Conservation (phyloP, 2,113 vertebrate genomes). For the Scomber scombrus region DNA sequence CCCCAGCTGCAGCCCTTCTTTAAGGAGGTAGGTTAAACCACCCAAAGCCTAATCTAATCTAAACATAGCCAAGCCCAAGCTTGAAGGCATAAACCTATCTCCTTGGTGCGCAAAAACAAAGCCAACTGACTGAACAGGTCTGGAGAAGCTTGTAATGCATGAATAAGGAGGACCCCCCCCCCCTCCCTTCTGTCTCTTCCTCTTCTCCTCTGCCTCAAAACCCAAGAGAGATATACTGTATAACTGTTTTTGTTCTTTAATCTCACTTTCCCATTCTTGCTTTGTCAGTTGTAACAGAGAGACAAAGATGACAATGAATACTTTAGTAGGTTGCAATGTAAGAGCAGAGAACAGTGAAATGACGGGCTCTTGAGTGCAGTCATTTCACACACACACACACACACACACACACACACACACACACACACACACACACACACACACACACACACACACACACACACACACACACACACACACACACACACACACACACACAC, state of each 20-base stretch:
- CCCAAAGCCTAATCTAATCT: constrained; percentile 73
- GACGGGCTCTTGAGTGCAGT: constrained; percentile 6
- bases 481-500: no score
- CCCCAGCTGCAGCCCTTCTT: constrained; percentile 55
- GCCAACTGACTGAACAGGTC: constrained; percentile 77
- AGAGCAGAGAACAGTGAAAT: constrained; percentile 30
- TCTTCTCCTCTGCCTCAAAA: constrained; percentile 42
- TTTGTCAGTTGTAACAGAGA: constrained; percentile 57
- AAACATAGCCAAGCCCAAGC: constrained; percentile 73
- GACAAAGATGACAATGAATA: constrained; percentile 53
- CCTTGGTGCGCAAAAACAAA: constrained; percentile 66
- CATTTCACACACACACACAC: constrained; percentile 13
- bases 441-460: neutral
- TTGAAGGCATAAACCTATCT: constrained; percentile 75
- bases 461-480: neutral
- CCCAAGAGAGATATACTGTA: constrained; percentile 38
- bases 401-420: neutral
- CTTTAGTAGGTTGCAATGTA: constrained; percentile 35
- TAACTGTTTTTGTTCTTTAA: constrained; percentile 51
- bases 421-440: no score
- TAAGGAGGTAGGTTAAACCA: constrained; percentile 60
- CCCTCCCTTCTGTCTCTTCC: neutral
- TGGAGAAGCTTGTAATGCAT: constrained; percentile 64
- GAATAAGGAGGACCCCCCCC: constrained; percentile 47
- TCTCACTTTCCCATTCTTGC: constrained; percentile 56